A percentile compares a stretch with the other conserved stretches of the same genome.
phyloP scores from a whole-genome alignment of 2,888 invertebrate species.

The Cinara cedri region DNA sequence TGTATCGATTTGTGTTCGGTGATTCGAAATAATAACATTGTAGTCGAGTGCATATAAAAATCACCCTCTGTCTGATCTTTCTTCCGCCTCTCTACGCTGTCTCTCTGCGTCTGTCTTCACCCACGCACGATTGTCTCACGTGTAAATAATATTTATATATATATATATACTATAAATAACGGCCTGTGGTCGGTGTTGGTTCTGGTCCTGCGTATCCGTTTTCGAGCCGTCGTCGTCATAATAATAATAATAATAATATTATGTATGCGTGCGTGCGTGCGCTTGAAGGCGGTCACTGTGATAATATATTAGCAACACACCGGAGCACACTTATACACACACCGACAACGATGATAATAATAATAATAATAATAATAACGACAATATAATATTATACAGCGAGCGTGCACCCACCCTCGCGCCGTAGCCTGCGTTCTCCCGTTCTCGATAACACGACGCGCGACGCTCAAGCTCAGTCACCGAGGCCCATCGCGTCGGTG shows the following conservation, averaged over 20 bases:
- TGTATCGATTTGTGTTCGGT: no score
- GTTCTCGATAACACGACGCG: no score
- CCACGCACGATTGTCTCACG: no score
- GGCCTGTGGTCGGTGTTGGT: neutral
- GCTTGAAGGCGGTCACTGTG: conserved; percentile 29
- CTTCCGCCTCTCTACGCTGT: no score
- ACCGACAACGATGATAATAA: neutral
- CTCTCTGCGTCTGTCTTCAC: no score
- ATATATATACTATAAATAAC: neutral
- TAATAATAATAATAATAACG: no score
- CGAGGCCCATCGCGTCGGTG: neutral
- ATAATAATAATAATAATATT: conserved; percentile 1
- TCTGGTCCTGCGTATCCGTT: neutral
- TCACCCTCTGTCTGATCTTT: no score
- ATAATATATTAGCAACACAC: conserved; percentile 14
- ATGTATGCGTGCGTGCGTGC: neutral
- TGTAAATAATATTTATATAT: no score
- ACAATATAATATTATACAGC: neutral
- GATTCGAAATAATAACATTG: no score
- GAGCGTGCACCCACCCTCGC: neutral
- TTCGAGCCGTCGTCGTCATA: neutral
- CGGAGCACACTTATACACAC: no score
- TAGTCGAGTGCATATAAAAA: no score
- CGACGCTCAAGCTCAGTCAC: conserved; percentile 15
- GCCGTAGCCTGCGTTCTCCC: no score